Percentiles rank a stretch among this genome's conserved stretches.
Evolutionary conservation across 1,140 invertebrate species (phyloP).

Genomic region (Glossosoma conforme): DNA sequence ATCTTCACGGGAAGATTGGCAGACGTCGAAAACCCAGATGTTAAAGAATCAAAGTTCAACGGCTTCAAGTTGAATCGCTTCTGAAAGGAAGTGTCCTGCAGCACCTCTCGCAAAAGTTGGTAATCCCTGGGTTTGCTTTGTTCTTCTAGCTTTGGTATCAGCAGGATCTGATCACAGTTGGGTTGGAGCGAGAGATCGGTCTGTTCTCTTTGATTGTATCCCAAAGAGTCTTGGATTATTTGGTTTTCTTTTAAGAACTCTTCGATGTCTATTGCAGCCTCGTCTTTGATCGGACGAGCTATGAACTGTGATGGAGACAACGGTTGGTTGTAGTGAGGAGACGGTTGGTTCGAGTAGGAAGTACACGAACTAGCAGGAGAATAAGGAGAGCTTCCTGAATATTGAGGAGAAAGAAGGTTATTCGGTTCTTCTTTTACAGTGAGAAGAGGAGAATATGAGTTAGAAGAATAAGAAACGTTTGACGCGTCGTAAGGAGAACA

Average conservation of each 20-base stretch:
- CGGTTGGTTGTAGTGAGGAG: constrained; percentile 35
- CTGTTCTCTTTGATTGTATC: constrained; percentile 15
- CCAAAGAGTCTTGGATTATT: constrained; percentile 44
- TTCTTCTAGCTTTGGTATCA: constrained; percentile 44
- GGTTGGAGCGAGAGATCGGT: constrained; percentile 36
- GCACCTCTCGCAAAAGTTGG: constrained; percentile 70
- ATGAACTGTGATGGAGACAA: constrained; percentile 51
- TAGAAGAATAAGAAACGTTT: constrained; percentile 36
- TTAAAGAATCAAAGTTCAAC: constrained; percentile 55
- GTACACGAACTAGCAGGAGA: constrained; percentile 57
- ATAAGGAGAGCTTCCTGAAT: constrained; percentile 50
- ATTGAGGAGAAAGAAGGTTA: constrained; percentile 51
- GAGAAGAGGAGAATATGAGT: constrained; percentile 36
- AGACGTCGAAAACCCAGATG: constrained; percentile 51
- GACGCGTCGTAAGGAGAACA: constrained; percentile 37
- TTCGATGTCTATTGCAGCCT: constrained; percentile 50
- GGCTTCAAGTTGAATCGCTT: constrained; percentile 74
- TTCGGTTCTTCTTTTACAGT: constrained; percentile 47
- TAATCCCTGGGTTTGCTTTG: constrained; percentile 58
- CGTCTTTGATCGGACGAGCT: constrained; percentile 48
- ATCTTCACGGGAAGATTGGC: constrained; percentile 55
- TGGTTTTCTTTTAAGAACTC: constrained; percentile 50
- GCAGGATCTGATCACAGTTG: constrained; percentile 12
- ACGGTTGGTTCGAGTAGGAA: constrained; percentile 41
- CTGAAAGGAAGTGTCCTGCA: constrained; percentile 78